These are phyloP conservation scores for Botrylloides violaceus DNA, from an alignment of 23 tunicate species.

Conservation along the genomic window DNA sequence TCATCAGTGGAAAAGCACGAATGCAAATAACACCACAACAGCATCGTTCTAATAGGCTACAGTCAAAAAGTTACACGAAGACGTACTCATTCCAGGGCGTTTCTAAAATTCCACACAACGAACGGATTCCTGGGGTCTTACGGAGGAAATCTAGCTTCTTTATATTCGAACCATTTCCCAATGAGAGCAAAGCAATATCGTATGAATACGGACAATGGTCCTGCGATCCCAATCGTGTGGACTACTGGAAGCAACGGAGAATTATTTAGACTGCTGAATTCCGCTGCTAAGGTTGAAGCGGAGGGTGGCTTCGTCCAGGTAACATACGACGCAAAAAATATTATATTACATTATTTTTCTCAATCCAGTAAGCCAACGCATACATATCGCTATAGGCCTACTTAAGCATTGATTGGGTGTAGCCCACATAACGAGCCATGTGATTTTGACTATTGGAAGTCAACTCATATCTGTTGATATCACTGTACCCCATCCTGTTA, in stretches of 20 bases:
- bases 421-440: no score
- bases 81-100: background rate
- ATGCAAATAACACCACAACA: no score
- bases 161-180: background rate
- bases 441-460: no score
- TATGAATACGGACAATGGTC: background rate
- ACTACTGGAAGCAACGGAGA: background rate
- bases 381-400: no score
- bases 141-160: conserved; percentile 4
- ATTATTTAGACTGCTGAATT: background rate
- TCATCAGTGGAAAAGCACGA: no score
- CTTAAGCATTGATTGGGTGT: no score
- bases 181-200: background rate
- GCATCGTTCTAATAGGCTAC: no score
- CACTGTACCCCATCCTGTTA: no score
- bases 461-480: no score
- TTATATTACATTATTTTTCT: no score
- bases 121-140: background rate
- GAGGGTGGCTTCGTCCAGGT: conserved; percentile 8
- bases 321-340: background rate
- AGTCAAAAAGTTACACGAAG: no score
- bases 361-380: no score
- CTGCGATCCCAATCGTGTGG: conserved; percentile 6
- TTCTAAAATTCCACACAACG: background rate
- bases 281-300: background rate